Evolutionary conservation across 1,140 invertebrate species (phyloP).

Genomic region (Eueides isabella): DNA sequence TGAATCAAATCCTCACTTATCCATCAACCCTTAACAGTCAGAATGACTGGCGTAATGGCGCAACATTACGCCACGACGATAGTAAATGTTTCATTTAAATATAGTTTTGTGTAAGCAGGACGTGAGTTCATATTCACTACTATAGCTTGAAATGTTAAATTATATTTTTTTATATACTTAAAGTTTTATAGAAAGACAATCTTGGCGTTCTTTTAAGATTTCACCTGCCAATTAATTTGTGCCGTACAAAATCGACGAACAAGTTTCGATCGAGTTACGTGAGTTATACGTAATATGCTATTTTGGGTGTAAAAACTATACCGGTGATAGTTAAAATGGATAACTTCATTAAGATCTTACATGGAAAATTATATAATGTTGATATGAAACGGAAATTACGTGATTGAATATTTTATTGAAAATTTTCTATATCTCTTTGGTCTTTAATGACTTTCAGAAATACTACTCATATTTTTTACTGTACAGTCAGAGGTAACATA

Average conservation of each 20-base stretch:
- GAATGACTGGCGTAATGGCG: too few relatives aligned
- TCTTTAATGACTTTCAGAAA: too few relatives aligned
- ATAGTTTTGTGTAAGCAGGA: too few relatives aligned
- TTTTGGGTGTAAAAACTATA: constrained; percentile 12
- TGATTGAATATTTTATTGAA: not conserved
- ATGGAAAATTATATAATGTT: not conserved
- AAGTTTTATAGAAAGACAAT: not conserved
- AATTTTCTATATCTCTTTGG: too few relatives aligned
- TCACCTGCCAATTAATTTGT: constrained; percentile 11
- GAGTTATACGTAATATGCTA: constrained; percentile 17
- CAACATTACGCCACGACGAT: too few relatives aligned
- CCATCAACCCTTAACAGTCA: too few relatives aligned
- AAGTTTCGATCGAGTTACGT: constrained; percentile 17
- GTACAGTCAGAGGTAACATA: too few relatives aligned
- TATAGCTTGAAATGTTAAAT: not conserved
- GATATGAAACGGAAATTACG: not conserved
- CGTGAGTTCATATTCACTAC: not conserved
- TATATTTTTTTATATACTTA: not conserved
- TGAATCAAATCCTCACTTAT: too few relatives aligned
- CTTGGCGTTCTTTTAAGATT: not conserved
- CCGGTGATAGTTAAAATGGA: constrained; percentile 4
- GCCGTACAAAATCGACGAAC: constrained; percentile 7
- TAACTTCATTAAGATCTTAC: not conserved
- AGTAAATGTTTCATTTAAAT: too few relatives aligned
- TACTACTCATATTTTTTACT: too few relatives aligned